A percentile compares a stretch with the other conserved stretches of the same genome.
phyloP scores from a whole-genome alignment of 2,888 invertebrate species.

The Lydus trimaculatus region DNA sequence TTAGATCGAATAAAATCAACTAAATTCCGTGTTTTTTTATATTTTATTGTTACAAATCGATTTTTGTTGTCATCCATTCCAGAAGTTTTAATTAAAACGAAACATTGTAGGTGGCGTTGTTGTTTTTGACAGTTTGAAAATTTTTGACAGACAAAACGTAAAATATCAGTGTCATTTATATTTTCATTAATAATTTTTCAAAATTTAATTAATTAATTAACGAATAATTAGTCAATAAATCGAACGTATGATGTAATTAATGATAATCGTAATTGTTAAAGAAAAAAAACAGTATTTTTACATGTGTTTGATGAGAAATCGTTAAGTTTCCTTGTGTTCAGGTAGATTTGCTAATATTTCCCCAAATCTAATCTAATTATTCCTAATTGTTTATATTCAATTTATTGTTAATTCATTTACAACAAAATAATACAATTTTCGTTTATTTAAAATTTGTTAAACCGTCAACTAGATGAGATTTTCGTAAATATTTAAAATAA shows the following conservation, averaged over 20 bases:
- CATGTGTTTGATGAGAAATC: neutral
- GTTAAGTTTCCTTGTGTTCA: neutral
- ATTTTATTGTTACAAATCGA: too few relatives aligned
- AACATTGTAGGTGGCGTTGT: neutral
- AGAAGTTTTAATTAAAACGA: too few relatives aligned
- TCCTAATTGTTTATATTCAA: too few relatives aligned
- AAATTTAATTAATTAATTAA: slow-evolving; percentile 19
- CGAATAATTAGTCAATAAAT: slow-evolving; percentile 25
- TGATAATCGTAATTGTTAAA: neutral
- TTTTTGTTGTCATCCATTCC: too few relatives aligned
- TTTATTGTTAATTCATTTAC: too few relatives aligned
- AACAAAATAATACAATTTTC: too few relatives aligned
- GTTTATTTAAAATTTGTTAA: too few relatives aligned
- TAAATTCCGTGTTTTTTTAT: too few relatives aligned
- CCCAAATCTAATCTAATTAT: neutral
- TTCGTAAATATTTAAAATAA: too few relatives aligned
- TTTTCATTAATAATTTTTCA: slow-evolving; percentile 8
- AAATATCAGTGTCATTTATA: slow-evolving; percentile 39
- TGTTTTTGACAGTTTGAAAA: neutral
- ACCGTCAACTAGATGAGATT: too few relatives aligned
- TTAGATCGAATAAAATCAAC: too few relatives aligned
- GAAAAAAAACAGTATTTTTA: neutral
- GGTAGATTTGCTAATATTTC: neutral
- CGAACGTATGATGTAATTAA: slow-evolving; percentile 30
- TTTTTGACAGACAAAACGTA: slow-evolving; percentile 29